Evolutionary conservation across 2,888 invertebrate genomes (phyloP).

Genomic region (Dysmachus trigonus): DNA sequence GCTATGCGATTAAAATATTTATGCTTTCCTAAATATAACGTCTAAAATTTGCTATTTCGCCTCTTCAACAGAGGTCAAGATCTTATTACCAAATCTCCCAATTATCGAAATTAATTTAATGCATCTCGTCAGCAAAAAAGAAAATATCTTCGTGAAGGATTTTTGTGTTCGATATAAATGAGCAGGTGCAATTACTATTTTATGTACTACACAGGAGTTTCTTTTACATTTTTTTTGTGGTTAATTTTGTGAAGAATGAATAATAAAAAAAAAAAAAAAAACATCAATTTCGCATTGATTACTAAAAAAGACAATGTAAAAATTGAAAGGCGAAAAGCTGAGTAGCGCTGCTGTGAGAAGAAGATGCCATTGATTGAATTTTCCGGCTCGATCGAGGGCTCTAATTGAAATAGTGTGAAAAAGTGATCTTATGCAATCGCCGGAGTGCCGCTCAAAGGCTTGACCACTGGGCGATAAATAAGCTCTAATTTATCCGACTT

Average conservation of each 20-base stretch:
- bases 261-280: neutral
- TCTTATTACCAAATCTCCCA: too few relatives aligned
- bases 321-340: neutral
- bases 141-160: too few relatives aligned
- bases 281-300: neutral
- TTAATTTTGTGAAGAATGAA: neutral
- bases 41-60: too few relatives aligned
- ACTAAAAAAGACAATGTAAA: neutral
- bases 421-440: neutral
- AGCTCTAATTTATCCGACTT: neutral
- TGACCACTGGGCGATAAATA: neutral
- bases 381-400: neutral
- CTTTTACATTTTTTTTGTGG: too few relatives aligned
- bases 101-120: too few relatives aligned
- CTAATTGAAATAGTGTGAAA: neutral
- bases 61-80: too few relatives aligned
- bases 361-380: neutral
- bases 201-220: too few relatives aligned
- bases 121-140: too few relatives aligned
- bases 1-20: too few relatives aligned
- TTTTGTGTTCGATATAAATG: neutral
- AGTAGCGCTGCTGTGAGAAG: neutral
- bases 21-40: too few relatives aligned
- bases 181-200: neutral
- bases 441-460: neutral